Evolutionary conservation across 1,140 invertebrate genomes (phyloP).

Genomic region (Pantala flavescens): DNA sequence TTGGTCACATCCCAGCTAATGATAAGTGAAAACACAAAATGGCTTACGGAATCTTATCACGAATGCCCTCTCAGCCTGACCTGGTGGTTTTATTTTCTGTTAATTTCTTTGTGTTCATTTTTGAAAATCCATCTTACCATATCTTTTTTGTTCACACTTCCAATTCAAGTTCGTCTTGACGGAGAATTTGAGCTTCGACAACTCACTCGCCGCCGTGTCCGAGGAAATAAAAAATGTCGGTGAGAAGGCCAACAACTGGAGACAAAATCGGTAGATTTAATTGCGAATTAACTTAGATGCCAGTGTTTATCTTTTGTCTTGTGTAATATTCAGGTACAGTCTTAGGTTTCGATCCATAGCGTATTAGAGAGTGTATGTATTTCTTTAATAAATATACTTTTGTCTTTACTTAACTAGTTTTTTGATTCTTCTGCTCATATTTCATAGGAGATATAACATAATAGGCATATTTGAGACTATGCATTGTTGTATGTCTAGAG

Average conservation of each 20-base stretch:
- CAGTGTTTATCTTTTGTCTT: constrained; percentile 6
- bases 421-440: neutral
- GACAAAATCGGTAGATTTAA: neutral
- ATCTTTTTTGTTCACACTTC: constrained; percentile 6
- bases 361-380: constrained; percentile 10
- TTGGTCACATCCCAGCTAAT: too few species aligned
- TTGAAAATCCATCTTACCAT: neutral
- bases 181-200: neutral
- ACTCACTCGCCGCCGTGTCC: neutral
- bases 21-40: too few species aligned
- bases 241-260: neutral
- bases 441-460: neutral
- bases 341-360: neutral
- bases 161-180: neutral
- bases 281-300: constrained; percentile 5
- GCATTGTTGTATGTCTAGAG: constrained; percentile 5
- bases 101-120: neutral
- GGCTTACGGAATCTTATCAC: too few species aligned
- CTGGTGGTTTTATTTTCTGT: neutral
- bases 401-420: constrained; percentile 7
- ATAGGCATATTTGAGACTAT: constrained; percentile 10
- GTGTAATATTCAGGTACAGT: constrained; percentile 9
- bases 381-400: constrained; percentile 8
- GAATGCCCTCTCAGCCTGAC: too few species aligned
- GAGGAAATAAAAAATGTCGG: neutral